phyloP scores from a whole-genome alignment of 2,113 vertebrate species.

The Zingel zingel region DNA sequence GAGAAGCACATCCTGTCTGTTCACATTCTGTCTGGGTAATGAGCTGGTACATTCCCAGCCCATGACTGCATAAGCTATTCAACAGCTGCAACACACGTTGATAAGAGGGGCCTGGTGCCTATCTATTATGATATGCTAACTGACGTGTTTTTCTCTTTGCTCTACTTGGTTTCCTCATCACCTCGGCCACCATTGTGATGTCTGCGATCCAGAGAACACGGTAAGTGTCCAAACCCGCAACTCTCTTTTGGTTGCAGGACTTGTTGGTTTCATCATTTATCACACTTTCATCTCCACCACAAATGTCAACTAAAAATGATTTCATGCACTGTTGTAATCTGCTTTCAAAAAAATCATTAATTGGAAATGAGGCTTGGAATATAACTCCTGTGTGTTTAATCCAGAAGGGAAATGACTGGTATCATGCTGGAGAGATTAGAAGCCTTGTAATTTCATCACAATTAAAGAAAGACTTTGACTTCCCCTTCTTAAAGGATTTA shows the following conservation, averaged over 20 bases:
- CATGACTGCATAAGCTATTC: constrained; percentile 77
- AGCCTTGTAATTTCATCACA: constrained; percentile 84
- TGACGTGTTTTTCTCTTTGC: constrained; percentile 77
- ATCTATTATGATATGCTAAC: constrained; percentile 75
- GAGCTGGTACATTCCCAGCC: constrained; percentile 80
- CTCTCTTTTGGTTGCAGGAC: constrained; percentile 1
- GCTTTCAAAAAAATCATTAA: constrained; percentile 77
- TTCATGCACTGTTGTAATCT: constrained; percentile 69
- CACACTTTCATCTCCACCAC: constrained; percentile 6
- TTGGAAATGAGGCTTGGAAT: constrained; percentile 77
- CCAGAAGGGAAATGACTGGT: constrained; percentile 80
- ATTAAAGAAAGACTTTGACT: constrained; percentile 81
- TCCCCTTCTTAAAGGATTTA: constrained; percentile 79
- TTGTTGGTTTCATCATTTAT: constrained; percentile 42
- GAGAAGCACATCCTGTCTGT: constrained; percentile 74
- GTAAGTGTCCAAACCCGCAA: constrained; percentile 85
- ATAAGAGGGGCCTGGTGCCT: constrained; percentile 75
- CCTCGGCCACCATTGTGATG: constrained; percentile 44
- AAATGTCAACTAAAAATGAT: constrained; percentile 43
- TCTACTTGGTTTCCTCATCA: constrained; percentile 70
- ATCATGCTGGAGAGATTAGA: constrained; percentile 83
- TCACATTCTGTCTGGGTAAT: constrained; percentile 81
- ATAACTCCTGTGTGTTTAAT: constrained; percentile 74
- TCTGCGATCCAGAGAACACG: constrained; percentile 87
- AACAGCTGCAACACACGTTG: constrained; percentile 64